Evolutionary conservation across 2,888 invertebrate species (phyloP), one percentile per base, ranked within the genome.

Genomic region (Caenorhabditis uteleia): DNA sequence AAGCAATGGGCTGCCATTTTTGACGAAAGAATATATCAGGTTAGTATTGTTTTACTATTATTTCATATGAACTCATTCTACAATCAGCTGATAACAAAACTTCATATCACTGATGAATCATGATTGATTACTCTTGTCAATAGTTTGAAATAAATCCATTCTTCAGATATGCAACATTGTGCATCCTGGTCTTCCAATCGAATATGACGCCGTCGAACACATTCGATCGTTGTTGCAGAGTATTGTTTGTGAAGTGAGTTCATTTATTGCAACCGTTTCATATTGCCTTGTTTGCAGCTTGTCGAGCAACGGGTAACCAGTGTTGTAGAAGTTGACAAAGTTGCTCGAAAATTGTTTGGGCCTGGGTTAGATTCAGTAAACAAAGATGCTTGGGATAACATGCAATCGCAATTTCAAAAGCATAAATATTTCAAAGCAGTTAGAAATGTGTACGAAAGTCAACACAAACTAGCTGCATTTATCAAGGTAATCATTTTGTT

Each of bases 141-240:
- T n/a, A n/a, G n/a, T n/a, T n/a, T n/a, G n/a, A n/a, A n/a, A n/a
- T n/a, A n/a, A 8, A n/a, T n/a, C n/a, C 7, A 2, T n/a, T 25
- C 54, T 62, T 25, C 54, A 78, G 76, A 62, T 71, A 12, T 70
- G 71, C 51, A 77, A 75, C 40, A 45, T 66, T 10, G 68, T 64
- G 0, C 78, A 79, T 53, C 79, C 79, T 8, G 78, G 78, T 14
- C 74, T 79, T 55, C 67, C 75, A 14, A 74, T 79, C 29, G 79
- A 80, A 23, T 43, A 38, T 20, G 79, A 78, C 47, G 79, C 79
- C 6, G 74, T 77, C 23, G 55, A 65, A 40, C 71, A 73, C 45
- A 78, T 79, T 20, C 50, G 74, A 25, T 50, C 65, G 23, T 66
- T 78, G 18, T 49, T 79, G 21, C 64, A 61, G 16, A 55, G 64